Evolutionary conservation across 2,113 vertebrate genomes (phyloP).

Genomic region (Chaetodon auriga): DNA sequence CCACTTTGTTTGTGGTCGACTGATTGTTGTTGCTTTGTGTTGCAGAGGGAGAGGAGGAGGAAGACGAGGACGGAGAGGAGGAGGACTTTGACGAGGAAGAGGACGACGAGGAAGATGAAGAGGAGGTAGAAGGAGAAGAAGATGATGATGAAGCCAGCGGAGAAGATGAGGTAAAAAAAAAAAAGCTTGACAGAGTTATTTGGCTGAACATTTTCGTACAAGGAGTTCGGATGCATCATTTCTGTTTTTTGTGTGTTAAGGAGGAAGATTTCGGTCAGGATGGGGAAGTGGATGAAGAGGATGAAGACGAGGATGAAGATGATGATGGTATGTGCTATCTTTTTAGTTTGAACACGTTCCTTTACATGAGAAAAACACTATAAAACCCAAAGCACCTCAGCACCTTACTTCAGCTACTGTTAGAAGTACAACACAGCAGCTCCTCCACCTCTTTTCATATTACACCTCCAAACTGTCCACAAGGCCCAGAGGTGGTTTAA

Average conservation of each 20-base stretch:
- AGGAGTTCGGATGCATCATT: neutral
- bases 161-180: conserved; percentile 86
- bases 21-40: conserved; percentile 10
- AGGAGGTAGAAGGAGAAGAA: conserved; percentile 89
- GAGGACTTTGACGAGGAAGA: conserved; percentile 90
- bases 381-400: no score
- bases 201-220: neutral
- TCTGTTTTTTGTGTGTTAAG: conserved; percentile 66
- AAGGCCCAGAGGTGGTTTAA: neutral
- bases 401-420: neutral
- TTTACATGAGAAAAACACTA: neutral
- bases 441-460: neutral
- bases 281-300: conserved; percentile 89
- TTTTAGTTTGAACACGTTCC: neutral
- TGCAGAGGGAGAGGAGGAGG: conserved; percentile 88
- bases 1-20: neutral
- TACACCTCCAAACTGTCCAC: neutral
- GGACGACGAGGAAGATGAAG: conserved; percentile 90
- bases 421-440: neutral
- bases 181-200: neutral
- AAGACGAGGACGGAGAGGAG: conserved; percentile 89
- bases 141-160: conserved; percentile 92
- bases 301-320: conserved; percentile 88
- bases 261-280: conserved; percentile 89
- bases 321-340: conserved; percentile 75